Evolutionary conservation across 1,140 invertebrate genomes (phyloP).

Genomic region (Neuroterus valhalla): DNA sequence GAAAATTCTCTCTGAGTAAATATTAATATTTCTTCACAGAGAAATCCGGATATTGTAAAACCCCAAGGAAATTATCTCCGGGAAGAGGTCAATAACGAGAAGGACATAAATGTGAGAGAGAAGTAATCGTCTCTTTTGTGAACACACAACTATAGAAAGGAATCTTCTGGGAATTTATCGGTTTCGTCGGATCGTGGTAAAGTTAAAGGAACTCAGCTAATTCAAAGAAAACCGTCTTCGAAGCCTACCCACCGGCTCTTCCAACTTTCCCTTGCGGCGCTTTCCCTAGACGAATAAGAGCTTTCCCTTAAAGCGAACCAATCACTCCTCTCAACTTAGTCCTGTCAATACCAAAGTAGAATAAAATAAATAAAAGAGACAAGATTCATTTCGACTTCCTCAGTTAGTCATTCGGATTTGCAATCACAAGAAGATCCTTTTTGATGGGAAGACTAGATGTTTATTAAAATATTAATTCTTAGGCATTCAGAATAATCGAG

Average conservation of each 20-base stretch:
- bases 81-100: not conserved
- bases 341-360: not conserved
- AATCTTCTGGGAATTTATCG: slow-evolving; percentile 23
- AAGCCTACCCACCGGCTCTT: not conserved
- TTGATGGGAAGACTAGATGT: too few species aligned
- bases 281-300: not conserved
- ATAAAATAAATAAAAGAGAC: not conserved
- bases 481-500: too few species aligned
- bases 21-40: not conserved
- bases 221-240: slow-evolving; percentile 12
- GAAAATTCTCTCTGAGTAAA: not conserved
- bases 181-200: not conserved
- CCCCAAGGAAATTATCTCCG: slow-evolving; percentile 20
- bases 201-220: not conserved
- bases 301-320: slow-evolving; percentile 11
- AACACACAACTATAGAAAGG: not conserved
- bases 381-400: too few species aligned
- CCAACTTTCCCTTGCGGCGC: slow-evolving; percentile 8
- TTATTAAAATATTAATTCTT: too few species aligned
- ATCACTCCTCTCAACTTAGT: not conserved
- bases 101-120: not conserved
- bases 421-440: not conserved
- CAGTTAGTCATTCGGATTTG: not conserved
- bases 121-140: slow-evolving; percentile 7
- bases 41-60: not conserved